Conservation (phyloP, 1,140 invertebrate genomes). For the Papilio xuthus region DNA sequence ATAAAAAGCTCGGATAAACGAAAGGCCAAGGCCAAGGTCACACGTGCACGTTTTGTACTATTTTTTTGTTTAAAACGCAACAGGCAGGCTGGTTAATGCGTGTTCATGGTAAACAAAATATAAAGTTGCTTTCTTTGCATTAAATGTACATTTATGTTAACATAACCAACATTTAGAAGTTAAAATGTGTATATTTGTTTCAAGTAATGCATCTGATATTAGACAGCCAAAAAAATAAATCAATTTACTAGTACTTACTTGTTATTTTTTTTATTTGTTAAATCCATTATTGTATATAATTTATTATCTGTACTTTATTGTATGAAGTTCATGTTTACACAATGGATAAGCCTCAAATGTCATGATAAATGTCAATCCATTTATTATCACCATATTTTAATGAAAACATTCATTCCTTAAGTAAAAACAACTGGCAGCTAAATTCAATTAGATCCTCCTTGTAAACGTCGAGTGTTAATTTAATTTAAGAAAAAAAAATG, state of each 20-base stretch:
- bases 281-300: too few relatives aligned
- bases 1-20: constrained; percentile 28
- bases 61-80: constrained; percentile 14
- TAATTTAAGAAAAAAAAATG: constrained; percentile 25
- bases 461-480: constrained; percentile 27
- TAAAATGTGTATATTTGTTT: too few relatives aligned
- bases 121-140: background rate
- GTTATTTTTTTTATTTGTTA: too few relatives aligned
- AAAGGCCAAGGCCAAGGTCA: constrained; percentile 32
- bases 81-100: background rate
- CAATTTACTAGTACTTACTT: too few relatives aligned
- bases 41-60: constrained; percentile 28
- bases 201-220: too few relatives aligned
- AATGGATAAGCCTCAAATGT: too few relatives aligned
- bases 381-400: background rate
- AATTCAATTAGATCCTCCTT: constrained; percentile 21
- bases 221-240: too few relatives aligned
- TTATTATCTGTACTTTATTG: too few relatives aligned
- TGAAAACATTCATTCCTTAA: background rate
- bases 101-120: background rate
- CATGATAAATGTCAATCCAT: too few relatives aligned
- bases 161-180: too few relatives aligned
- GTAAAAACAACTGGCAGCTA: background rate
- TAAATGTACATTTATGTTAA: too few relatives aligned
- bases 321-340: too few relatives aligned